A percentile compares a stretch with the other conserved stretches of the same genome.
These are phyloP conservation scores for Neelides folsomi DNA, from an alignment of 2,888 invertebrate species.

Conservation along the genomic window DNA sequence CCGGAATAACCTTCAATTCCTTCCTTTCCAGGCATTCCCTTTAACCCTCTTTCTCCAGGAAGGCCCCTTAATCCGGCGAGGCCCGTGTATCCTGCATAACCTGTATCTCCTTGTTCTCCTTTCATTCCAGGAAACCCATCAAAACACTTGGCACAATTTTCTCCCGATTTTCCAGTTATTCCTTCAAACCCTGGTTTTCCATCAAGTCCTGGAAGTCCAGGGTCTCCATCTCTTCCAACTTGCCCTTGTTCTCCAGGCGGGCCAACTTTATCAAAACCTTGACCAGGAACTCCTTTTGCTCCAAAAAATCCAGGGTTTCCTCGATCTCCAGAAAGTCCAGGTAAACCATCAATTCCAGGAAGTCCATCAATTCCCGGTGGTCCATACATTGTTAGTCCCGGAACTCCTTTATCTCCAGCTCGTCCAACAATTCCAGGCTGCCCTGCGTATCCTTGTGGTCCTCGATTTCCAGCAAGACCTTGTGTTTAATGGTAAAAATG, in stretches of 20 bases:
- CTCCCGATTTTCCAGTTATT: slow-evolving; percentile 37
- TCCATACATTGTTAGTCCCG: slow-evolving; percentile 54
- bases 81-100: slow-evolving; percentile 38
- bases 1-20: slow-evolving; percentile 48
- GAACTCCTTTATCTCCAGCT: slow-evolving; percentile 55
- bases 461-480: slow-evolving; percentile 32
- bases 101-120: slow-evolving; percentile 43
- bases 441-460: slow-evolving; percentile 33
- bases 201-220: slow-evolving; percentile 45
- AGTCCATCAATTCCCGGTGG: slow-evolving; percentile 55
- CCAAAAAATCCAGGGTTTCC: slow-evolving; percentile 45
- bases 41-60: slow-evolving; percentile 39
- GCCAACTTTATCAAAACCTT: slow-evolving; percentile 41
- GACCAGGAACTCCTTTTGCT: slow-evolving; percentile 44
- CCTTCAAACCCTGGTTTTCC: slow-evolving; percentile 42
- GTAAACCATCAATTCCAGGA: slow-evolving; percentile 34
- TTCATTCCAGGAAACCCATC: slow-evolving; percentile 39
- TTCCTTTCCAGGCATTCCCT: slow-evolving; percentile 38
- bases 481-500: neutral
- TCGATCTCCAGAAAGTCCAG: slow-evolving; percentile 48
- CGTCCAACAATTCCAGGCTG: slow-evolving; percentile 40
- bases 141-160: slow-evolving; percentile 51
- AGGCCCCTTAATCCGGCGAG: slow-evolving; percentile 37
- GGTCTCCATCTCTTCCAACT: slow-evolving; percentile 42
- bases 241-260: slow-evolving; percentile 37